phyloP scores from a whole-genome alignment of 2,888 invertebrate species.

The Azorinus chamasolen region DNA sequence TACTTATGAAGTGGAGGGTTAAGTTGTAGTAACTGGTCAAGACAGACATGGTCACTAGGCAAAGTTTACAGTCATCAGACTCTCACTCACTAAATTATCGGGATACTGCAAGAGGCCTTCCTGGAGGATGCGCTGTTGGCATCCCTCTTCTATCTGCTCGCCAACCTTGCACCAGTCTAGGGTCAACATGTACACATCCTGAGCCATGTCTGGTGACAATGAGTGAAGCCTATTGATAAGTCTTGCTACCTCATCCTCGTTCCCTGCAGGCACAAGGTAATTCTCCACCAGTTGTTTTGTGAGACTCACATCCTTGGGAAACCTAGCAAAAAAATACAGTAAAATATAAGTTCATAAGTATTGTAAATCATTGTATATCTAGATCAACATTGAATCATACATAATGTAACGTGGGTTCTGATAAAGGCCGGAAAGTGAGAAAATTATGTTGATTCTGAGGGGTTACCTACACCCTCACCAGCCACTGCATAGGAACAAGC shows the following conservation, averaged over 20 bases:
- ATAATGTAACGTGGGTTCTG: no score
- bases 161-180: slow-evolving; percentile 42
- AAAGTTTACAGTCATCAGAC: no score
- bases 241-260: slow-evolving; percentile 42
- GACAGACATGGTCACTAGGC: no score
- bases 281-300: slow-evolving; percentile 32
- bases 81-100: slow-evolving; percentile 44
- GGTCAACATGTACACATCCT: slow-evolving; percentile 29
- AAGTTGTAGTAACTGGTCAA: no score
- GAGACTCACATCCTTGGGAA: slow-evolving; percentile 6
- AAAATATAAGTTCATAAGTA: no score
- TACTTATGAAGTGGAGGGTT: no score
- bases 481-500: no score
- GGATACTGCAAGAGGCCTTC: slow-evolving; percentile 57
- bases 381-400: no score
- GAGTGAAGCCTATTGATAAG: slow-evolving; percentile 40
- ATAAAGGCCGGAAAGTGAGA: no score
- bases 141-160: slow-evolving; percentile 28
- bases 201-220: slow-evolving; percentile 13
- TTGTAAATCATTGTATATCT: no score
- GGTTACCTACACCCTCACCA: no score
- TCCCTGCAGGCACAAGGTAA: slow-evolving; percentile 42
- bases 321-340: neutral
- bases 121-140: slow-evolving; percentile 36
- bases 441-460: no score